Evolutionary conservation across 2,113 vertebrate genomes (phyloP).

Genomic region (Ranitomeya imitator): DNA sequence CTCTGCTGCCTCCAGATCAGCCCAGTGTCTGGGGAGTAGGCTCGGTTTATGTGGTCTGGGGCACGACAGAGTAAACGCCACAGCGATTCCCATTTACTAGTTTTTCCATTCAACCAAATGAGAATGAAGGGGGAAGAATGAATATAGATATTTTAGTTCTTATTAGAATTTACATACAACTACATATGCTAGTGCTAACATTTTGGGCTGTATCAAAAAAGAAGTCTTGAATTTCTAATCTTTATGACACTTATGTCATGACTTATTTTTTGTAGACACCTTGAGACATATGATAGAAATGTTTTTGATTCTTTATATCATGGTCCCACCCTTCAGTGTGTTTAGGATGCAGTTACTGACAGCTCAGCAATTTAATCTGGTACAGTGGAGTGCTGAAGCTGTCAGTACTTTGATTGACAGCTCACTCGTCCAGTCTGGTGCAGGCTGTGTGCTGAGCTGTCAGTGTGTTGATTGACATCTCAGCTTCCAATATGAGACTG

Average conservation of each 20-base stretch:
- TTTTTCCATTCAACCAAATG: background rate
- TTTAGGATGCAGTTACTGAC: too few relatives aligned
- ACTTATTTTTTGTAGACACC: background rate
- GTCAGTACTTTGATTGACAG: too few relatives aligned
- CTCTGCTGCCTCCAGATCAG: constrained; percentile 5
- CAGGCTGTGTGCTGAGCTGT: too few relatives aligned
- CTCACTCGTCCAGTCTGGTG: too few relatives aligned
- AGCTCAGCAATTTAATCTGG: too few relatives aligned
- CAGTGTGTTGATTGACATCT: too few relatives aligned
- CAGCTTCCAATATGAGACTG: too few relatives aligned
- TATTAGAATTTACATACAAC: background rate
- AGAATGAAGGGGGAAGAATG: background rate
- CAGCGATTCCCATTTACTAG: background rate
- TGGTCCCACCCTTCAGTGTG: too few relatives aligned
- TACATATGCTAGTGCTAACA: background rate
- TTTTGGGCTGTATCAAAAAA: background rate
- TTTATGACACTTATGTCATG: background rate
- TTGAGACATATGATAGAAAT: background rate
- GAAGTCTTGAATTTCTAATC: background rate
- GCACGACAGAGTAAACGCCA: background rate
- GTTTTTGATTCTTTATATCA: background rate
- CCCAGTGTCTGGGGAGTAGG: constrained; percentile 43
- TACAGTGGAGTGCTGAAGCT: too few relatives aligned
- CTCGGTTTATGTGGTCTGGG: background rate
- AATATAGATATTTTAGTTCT: background rate